These are phyloP conservation scores for Volucella inflata DNA, from an alignment of 2,888 invertebrate genomes.

Conservation along the genomic window DNA sequence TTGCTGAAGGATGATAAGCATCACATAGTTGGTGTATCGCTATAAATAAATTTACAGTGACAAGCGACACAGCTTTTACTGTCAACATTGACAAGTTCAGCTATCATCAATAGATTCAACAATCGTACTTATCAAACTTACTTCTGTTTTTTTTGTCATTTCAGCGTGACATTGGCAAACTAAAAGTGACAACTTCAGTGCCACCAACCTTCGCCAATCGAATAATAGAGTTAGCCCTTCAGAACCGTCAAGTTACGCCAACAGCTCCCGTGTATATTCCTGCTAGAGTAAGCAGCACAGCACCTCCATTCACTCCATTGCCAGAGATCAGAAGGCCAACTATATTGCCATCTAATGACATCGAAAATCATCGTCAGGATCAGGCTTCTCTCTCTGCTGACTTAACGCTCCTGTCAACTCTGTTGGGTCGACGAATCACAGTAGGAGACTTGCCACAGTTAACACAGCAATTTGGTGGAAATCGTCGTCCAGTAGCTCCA, in stretches of 20 bases:
- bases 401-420: slow-evolving; percentile 78
- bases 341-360: slow-evolving; percentile 79
- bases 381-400: slow-evolving; percentile 78
- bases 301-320: slow-evolving; percentile 77
- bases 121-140: too few relatives aligned
- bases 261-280: slow-evolving; percentile 60
- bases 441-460: slow-evolving; percentile 76
- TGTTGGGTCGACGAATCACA: slow-evolving; percentile 78
- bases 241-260: slow-evolving; percentile 78
- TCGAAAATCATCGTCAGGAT: slow-evolving; percentile 76
- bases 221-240: slow-evolving; percentile 85
- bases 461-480: slow-evolving; percentile 76
- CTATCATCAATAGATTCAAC: too few relatives aligned
- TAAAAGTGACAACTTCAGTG: slow-evolving; percentile 74
- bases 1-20: too few relatives aligned
- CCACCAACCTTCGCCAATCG: slow-evolving; percentile 84
- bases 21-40: too few relatives aligned
- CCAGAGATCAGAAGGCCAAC: slow-evolving; percentile 78
- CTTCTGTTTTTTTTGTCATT: slow-evolving; percentile 13
- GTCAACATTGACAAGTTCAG: too few relatives aligned
- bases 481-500: slow-evolving; percentile 78
- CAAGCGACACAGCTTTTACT: too few relatives aligned
- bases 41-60: too few relatives aligned
- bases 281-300: slow-evolving; percentile 69
- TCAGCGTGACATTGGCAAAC: slow-evolving; percentile 77